These are phyloP conservation scores for Artibeus jamaicensis DNA, from an alignment of 2,797 vertebrate genomes.

Conservation along the genomic window DNA sequence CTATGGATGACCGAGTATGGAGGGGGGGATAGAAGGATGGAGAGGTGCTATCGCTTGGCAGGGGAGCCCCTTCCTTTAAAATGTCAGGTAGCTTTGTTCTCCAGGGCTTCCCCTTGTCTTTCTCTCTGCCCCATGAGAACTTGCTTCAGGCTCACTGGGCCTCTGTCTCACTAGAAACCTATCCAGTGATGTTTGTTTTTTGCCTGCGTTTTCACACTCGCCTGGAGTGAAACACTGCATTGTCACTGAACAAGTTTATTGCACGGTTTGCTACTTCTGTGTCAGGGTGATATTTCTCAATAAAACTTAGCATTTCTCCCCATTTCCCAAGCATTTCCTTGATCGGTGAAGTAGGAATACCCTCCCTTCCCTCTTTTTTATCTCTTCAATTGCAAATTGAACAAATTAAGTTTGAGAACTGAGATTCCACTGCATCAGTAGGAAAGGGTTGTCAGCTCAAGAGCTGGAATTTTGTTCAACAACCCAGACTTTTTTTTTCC, in stretches of 20 bases:
- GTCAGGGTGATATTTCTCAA: not conserved
- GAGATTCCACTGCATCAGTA: not conserved
- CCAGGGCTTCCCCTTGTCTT: too few species aligned
- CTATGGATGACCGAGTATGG: not conserved
- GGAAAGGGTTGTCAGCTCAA: not conserved
- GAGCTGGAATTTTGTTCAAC: not conserved
- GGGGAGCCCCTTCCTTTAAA: not conserved
- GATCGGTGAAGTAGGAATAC: not conserved
- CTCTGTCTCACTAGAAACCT: not conserved
- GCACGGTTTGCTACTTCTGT: not conserved
- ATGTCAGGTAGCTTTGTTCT: not conserved
- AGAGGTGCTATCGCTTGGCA: not conserved
- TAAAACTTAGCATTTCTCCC: not conserved
- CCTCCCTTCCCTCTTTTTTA: not conserved
- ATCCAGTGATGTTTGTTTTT: not conserved
- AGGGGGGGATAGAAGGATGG: not conserved
- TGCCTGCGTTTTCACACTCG: not conserved
- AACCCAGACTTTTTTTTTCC: not conserved
- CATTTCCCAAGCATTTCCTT: not conserved
- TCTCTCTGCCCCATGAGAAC: not conserved
- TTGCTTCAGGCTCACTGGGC: not conserved
- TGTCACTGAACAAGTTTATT: not conserved
- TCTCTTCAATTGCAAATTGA: not conserved
- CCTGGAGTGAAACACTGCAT: not conserved
- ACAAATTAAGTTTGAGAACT: not conserved